phyloP scores from a whole-genome alignment of 2,113 vertebrate species.

The Sciurus niger region DNA sequence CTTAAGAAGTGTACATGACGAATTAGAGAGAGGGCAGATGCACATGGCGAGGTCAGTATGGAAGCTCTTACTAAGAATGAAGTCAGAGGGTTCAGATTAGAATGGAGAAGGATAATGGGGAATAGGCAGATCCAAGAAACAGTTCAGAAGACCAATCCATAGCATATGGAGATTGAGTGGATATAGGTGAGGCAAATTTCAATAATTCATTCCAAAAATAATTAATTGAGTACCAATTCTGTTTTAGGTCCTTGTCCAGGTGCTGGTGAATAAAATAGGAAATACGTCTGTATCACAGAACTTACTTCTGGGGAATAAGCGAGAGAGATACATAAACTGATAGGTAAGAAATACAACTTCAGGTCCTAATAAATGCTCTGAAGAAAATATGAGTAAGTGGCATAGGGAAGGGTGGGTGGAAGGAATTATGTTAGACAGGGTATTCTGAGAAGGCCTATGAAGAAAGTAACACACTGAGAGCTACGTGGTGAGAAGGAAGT shows the following conservation, averaged over 20 bases:
- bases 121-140: not conserved
- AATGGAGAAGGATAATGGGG: not conserved
- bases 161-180: not conserved
- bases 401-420: not conserved
- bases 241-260: not conserved
- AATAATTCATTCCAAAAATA: not conserved
- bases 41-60: not conserved
- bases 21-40: not conserved
- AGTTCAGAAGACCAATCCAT: not conserved
- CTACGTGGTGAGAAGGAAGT: not conserved
- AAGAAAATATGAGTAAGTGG: not conserved
- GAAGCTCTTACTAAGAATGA: not conserved
- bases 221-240: not conserved
- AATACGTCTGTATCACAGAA: not conserved
- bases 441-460: not conserved
- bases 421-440: not conserved
- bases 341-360: not conserved
- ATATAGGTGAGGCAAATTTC: not conserved
- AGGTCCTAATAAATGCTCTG: not conserved
- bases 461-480: not conserved
- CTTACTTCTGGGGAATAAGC: not conserved
- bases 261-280: not conserved
- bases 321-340: not conserved
- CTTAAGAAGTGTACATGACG: not conserved
- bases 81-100: not conserved